phyloP scores from a whole-genome alignment of 2,113 vertebrate species.

The Heterocephalus glaber region DNA sequence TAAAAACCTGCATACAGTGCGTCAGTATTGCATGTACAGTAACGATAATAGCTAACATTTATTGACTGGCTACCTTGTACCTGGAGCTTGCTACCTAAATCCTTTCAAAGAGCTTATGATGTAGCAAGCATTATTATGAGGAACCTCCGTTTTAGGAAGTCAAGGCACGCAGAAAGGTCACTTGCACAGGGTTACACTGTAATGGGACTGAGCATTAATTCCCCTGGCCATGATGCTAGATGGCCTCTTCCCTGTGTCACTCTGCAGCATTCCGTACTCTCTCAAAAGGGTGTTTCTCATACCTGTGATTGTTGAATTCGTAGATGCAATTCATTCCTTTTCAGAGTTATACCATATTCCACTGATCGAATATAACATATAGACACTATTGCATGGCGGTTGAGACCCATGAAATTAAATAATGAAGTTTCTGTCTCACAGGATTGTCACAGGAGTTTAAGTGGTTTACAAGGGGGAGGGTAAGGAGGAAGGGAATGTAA shows the following conservation, averaged over 20 bases:
- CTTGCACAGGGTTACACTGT: background rate
- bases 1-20: background rate
- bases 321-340: background rate
- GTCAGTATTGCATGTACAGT: background rate
- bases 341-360: background rate
- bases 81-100: background rate
- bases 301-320: background rate
- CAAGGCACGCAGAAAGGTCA: background rate
- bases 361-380: background rate
- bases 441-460: background rate
- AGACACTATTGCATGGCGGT: background rate
- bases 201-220: background rate
- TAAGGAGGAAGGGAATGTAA: background rate
- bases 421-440: background rate
- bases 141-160: background rate
- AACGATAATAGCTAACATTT: background rate
- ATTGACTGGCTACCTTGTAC: background rate
- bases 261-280: background rate
- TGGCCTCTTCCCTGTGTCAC: background rate
- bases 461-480: background rate
- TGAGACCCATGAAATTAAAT: background rate
- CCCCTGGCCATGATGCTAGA: background rate
- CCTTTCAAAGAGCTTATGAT: background rate
- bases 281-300: background rate
- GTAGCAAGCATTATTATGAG: background rate